Conservation (phyloP, 2,797 vertebrate genomes). For the Arctocebus calabarensis region DNA sequence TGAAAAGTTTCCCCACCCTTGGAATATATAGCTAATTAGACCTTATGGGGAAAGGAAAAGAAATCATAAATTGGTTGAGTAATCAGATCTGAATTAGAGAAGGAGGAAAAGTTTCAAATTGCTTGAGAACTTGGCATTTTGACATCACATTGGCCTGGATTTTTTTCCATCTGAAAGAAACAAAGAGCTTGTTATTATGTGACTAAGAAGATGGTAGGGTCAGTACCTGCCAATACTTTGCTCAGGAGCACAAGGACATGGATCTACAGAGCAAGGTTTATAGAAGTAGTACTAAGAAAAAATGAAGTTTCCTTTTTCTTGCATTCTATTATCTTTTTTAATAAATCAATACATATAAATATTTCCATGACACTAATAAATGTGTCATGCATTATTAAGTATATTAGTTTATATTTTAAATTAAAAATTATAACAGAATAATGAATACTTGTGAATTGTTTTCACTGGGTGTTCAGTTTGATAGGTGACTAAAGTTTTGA, state of each 20-base stretch:
- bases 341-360: background rate
- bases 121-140: constrained; percentile 26
- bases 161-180: background rate
- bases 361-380: background rate
- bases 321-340: background rate
- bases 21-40: background rate
- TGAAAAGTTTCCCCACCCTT: background rate
- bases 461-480: background rate
- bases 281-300: background rate
- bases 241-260: background rate
- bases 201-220: background rate
- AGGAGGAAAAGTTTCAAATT: background rate
- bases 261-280: background rate
- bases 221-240: no score
- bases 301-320: background rate
- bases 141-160: background rate
- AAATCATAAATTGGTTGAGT: background rate
- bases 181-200: background rate
- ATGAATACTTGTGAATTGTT: background rate
- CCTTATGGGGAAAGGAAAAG: background rate
- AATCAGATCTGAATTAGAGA: background rate
- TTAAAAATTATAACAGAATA: background rate
- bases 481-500: background rate
- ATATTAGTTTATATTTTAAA: background rate
- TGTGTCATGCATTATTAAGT: background rate